Base-by-base conservation (phyloP, 2,797 vertebrate species). In the Podargus strigoides region DNA sequence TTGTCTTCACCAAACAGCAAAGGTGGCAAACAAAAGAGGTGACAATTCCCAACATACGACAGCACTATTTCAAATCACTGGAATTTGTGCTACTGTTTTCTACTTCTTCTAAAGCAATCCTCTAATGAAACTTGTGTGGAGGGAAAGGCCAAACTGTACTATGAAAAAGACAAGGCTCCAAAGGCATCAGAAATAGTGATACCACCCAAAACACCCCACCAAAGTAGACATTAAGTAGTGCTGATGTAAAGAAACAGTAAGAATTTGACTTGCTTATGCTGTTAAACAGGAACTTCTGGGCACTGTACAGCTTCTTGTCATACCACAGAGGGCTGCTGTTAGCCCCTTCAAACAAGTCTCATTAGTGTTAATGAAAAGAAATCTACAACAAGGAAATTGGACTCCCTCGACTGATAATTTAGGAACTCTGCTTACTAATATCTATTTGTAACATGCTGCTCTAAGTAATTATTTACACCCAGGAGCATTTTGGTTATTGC, bases 391-490 rank as follows among this genome's bases (percentile, higher is more conserved):
- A 92, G 95, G 95, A 96, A 97, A 95, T 95, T 97, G 83, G 62
- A 81, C 70, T 94, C 58, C 36, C 41, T 88, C 79, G 85, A 59
- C 81, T 69, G 73, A 56, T 87, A 97, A 96, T 96, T 95, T 87
- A 89, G 58, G 49, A 90, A 80, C 67, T 52, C 47, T 53, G 24
- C 47, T 70, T 76, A 93, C 92, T 94, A 93, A 28, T 88, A 95
- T 92, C 64, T 93, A 89, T 83, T 96, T 84, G 81, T 62, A 93
- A 75, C 95, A 89, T 63, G 95, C 92, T 95, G 94, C 56, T 95
- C 3, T 47, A 76, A 87, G 53, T 92, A 95, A 96, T 94, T 93
- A 85, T 85, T 94, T 95, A 91, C 15, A 95, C 72, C 66, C 75
- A 76, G 78, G 14, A 83, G 41, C 59, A 82, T 72, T 93, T 85